These are phyloP conservation scores for Phacellophora camtschatica DNA, from an alignment of 30 jellyfish, hydroid and myxozoan genomes.

Conservation along the genomic window DNA sequence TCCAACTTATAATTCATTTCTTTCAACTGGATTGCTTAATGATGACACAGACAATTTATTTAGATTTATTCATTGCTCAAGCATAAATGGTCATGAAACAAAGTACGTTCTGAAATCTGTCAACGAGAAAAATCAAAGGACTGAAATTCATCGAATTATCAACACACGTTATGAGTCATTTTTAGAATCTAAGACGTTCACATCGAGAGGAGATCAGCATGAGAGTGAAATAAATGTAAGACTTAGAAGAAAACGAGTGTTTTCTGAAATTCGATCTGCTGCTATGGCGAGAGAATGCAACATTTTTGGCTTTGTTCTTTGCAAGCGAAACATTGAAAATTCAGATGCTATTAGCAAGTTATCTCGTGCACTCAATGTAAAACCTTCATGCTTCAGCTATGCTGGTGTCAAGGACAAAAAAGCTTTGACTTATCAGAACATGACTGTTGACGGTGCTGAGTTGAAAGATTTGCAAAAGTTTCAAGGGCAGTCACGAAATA, in stretches of 20 bases:
- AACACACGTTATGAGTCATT: conserved; percentile 49
- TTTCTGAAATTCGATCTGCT: not conserved
- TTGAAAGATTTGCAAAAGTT: conserved; percentile 2
- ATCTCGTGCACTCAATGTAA: conserved; percentile 18
- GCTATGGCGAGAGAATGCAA: not conserved
- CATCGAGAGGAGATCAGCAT: not conserved
- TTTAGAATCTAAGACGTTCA: conserved; percentile 66
- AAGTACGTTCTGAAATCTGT: not conserved
- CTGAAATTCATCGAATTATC: conserved; percentile 47
- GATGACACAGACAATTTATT: conserved; percentile 24
- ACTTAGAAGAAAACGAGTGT: not conserved
- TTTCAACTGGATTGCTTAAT: not conserved
- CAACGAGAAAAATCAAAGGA: conserved; percentile 23
- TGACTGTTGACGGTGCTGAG: conserved; percentile 19
- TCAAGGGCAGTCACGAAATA: not conserved
- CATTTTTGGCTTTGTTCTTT: conserved; percentile 12
- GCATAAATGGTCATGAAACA: not conserved
- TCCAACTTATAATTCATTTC: not conserved
- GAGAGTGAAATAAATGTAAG: conserved; percentile 17
- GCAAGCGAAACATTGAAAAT: conserved; percentile 58
- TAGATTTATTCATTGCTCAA: conserved; percentile 61
- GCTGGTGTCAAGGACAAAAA: conserved; percentile 88
- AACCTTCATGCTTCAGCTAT: conserved; percentile 35
- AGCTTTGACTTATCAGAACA: conserved; percentile 66
- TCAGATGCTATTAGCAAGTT: conserved; percentile 48